Evolutionary conservation across 2,888 invertebrate species (phyloP).

Genomic region (Pterostichus niger): DNA sequence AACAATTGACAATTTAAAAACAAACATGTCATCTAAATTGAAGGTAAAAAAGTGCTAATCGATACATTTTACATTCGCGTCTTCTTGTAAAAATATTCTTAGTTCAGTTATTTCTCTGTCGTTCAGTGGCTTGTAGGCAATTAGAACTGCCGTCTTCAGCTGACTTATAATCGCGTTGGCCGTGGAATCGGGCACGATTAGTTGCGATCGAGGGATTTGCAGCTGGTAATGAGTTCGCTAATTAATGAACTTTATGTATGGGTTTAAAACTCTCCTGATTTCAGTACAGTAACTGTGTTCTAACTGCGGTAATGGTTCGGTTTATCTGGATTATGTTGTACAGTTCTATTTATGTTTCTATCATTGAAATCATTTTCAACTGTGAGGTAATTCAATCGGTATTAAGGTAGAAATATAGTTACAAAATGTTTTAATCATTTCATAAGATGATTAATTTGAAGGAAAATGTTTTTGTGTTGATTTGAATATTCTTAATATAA

Average conservation of each 20-base stretch:
- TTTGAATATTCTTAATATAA: too few species aligned
- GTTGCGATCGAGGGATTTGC: slow-evolving; percentile 53
- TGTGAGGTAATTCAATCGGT: too few species aligned
- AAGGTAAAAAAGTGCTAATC: background rate
- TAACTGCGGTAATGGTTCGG: slow-evolving; percentile 1
- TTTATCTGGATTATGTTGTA: slow-evolving; percentile 48
- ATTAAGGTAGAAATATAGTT: too few species aligned
- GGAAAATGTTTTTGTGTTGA: too few species aligned
- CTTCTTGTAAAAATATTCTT: background rate
- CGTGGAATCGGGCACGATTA: slow-evolving; percentile 49
- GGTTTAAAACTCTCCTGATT: slow-evolving; percentile 31
- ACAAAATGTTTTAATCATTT: too few species aligned
- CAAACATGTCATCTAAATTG: background rate
- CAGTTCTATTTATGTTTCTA: slow-evolving; percentile 30
- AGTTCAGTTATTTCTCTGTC: slow-evolving; percentile 8
- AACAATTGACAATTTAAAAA: too few species aligned
- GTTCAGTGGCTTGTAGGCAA: background rate
- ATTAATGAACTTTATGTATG: slow-evolving; percentile 52
- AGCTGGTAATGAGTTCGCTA: slow-evolving; percentile 56
- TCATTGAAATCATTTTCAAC: background rate
- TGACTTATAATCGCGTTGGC: slow-evolving; percentile 41
- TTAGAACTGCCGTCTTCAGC: slow-evolving; percentile 25
- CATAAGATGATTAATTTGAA: too few species aligned
- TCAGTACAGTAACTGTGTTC: slow-evolving; percentile 42
- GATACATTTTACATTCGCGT: background rate